Evolutionary conservation across 1,140 invertebrate genomes (phyloP).

Genomic region (Anagrus nilaparvatae): DNA sequence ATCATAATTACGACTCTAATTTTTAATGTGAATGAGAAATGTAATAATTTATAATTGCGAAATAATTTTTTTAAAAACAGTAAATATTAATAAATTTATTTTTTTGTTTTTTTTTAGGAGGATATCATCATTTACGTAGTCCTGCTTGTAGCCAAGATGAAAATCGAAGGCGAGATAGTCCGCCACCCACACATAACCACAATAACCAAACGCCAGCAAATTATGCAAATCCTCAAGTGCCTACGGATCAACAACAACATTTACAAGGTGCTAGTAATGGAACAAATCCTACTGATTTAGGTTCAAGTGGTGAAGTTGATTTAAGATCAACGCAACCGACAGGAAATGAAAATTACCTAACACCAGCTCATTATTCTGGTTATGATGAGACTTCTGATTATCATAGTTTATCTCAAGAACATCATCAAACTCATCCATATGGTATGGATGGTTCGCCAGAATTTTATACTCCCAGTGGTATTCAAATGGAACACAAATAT

Average conservation of each 20-base stretch:
- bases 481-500: conserved; percentile 57
- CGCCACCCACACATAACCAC: conserved; percentile 40
- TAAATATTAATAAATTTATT: too few relatives aligned
- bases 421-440: conserved; percentile 44
- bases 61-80: too few relatives aligned
- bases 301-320: conserved; percentile 29
- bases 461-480: conserved; percentile 54
- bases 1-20: too few relatives aligned
- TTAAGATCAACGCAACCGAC: conserved; percentile 28
- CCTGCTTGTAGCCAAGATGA: conserved; percentile 33
- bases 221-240: conserved; percentile 40
- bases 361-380: conserved; percentile 41
- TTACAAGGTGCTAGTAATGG: conserved; percentile 31
- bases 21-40: too few relatives aligned
- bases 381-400: conserved; percentile 60
- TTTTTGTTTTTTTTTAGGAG: conserved; percentile 34
- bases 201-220: conserved; percentile 38
- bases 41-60: too few relatives aligned
- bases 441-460: conserved; percentile 60
- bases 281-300: conserved; percentile 22
- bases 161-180: conserved; percentile 41
- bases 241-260: conserved; percentile 29
- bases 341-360: conserved; percentile 34
- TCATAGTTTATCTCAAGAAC: conserved; percentile 51
- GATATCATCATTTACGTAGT: conserved; percentile 45